phyloP scores from a whole-genome alignment of 2,888 invertebrate genomes.

The Eilema sororculum region DNA sequence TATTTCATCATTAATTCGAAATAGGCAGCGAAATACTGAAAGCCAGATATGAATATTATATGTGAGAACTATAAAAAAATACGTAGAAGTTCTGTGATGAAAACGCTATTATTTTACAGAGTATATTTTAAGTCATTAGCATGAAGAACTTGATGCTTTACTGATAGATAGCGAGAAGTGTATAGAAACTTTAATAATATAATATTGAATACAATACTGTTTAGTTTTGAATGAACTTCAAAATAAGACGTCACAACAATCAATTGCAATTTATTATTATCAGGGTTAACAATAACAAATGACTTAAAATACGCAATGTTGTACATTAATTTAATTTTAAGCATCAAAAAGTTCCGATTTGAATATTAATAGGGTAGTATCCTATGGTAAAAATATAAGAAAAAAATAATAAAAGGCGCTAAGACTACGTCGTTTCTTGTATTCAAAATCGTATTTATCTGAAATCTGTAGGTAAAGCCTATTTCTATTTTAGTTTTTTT shows the following conservation, averaged over 20 bases:
- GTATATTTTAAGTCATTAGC: not conserved
- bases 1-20: not conserved
- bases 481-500: slow-evolving; percentile 31
- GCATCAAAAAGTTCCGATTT: not conserved
- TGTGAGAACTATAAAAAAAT: not conserved
- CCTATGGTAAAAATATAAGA: not conserved
- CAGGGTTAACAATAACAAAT: not conserved
- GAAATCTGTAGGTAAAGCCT: slow-evolving; percentile 30
- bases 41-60: not conserved
- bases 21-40: not conserved
- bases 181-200: not conserved
- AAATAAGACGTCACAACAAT: not conserved
- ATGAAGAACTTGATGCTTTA: not conserved
- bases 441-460: slow-evolving; percentile 25
- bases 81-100: not conserved
- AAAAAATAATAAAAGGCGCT: too few species aligned
- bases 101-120: not conserved
- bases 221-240: not conserved
- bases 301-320: not conserved
- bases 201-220: not conserved
- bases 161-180: too few species aligned
- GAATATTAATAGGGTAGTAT: slow-evolving; percentile 1
- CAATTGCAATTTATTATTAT: not conserved
- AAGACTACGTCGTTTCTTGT: too few species aligned
- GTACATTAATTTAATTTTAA: not conserved